These are phyloP conservation scores for Tragulus kanchil DNA, from an alignment of 2,113 vertebrate species.

Conservation along the genomic window DNA sequence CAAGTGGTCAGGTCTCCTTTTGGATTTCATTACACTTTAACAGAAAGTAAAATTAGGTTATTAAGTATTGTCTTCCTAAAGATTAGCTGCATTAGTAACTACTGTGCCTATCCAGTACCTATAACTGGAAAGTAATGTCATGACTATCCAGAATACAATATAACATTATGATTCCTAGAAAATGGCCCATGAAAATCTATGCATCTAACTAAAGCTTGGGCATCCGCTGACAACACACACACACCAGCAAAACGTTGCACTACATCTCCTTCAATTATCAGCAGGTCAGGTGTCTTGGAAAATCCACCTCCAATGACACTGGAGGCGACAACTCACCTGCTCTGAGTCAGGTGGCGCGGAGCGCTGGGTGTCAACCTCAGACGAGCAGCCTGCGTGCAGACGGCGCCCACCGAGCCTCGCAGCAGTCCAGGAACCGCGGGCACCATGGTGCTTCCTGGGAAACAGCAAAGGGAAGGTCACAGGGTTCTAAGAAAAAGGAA, in stretches of 20 bases:
- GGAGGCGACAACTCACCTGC: constrained; percentile 85
- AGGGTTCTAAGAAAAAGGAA: background rate
- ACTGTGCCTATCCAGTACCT: background rate
- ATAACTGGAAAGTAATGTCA: background rate
- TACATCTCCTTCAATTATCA: background rate
- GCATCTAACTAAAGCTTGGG: background rate
- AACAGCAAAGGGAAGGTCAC: constrained; percentile 65
- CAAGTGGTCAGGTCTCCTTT: constrained; percentile 93
- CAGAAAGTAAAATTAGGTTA: constrained; percentile 81
- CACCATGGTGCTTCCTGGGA: constrained; percentile 72
- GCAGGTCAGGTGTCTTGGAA: background rate
- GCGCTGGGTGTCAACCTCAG: constrained; percentile 66
- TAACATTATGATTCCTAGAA: background rate
- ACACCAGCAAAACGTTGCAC: background rate
- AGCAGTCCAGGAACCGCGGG: constrained; percentile 76
- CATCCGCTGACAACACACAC: too few relatives aligned
- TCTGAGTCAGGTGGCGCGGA: constrained; percentile 78
- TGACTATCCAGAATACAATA: background rate
- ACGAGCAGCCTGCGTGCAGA: constrained; percentile 60
- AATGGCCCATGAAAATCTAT: background rate
- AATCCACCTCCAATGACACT: background rate
- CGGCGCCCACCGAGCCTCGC: constrained; percentile 82
- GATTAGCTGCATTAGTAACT: background rate
- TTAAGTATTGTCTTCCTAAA: background rate
- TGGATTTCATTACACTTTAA: constrained; percentile 91